phyloP scores from a whole-genome alignment of 2,797 vertebrate species.

The Sebastes kiyomatsui region DNA sequence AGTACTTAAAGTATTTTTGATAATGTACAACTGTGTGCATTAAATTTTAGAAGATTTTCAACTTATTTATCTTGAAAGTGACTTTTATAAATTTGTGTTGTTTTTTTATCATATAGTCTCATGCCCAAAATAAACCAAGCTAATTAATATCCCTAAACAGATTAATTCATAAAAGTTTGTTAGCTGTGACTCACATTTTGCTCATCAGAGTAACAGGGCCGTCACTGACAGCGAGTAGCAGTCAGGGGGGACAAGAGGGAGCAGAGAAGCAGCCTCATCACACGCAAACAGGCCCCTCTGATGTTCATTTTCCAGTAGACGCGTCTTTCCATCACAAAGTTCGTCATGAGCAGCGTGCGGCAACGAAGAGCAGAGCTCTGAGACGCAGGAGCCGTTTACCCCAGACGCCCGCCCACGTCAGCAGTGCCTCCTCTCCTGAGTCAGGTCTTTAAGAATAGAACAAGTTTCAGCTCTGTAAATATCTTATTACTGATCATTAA shows the following conservation, averaged over 20 bases:
- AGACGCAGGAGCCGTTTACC: slow-evolving; percentile 25
- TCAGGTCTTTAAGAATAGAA: slow-evolving; percentile 19
- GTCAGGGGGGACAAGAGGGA: slow-evolving; percentile 21
- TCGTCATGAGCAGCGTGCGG: slow-evolving; percentile 62
- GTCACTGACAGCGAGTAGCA: slow-evolving; percentile 25
- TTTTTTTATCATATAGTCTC: not conserved
- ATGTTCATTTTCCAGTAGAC: slow-evolving; percentile 41
- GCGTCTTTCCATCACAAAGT: slow-evolving; percentile 60
- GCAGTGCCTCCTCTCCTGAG: slow-evolving; percentile 19
- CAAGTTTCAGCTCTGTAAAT: not conserved
- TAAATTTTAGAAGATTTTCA: not conserved
- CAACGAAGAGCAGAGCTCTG: slow-evolving; percentile 45
- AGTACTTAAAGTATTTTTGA: not conserved
- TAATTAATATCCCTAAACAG: not conserved
- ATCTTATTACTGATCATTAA: not conserved
- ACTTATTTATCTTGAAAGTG: not conserved
- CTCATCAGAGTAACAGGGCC: slow-evolving; percentile 24
- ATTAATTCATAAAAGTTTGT: slow-evolving; percentile 9
- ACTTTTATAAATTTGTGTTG: not conserved
- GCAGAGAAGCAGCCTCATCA: slow-evolving; percentile 16
- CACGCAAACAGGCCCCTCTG: slow-evolving; percentile 26
- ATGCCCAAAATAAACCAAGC: not conserved
- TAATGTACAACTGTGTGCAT: slow-evolving; percentile 12
- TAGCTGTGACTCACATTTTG: slow-evolving; percentile 40
- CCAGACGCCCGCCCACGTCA: slow-evolving; percentile 37